Conservation (phyloP, 2,113 vertebrate species). For the Bettongia penicillata region DNA sequence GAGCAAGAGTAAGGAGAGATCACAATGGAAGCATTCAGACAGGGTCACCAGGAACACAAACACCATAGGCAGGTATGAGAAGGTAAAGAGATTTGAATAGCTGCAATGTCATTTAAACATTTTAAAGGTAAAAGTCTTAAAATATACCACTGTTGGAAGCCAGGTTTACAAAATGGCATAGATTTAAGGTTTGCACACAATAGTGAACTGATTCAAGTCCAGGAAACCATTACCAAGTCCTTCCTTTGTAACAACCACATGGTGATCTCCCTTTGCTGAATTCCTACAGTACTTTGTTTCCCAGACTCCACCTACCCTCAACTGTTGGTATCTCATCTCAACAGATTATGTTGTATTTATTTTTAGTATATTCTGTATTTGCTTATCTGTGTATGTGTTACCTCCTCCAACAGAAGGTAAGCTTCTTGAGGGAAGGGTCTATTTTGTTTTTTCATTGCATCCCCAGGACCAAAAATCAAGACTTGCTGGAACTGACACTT, state of each 20-base stretch:
- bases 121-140: conserved; percentile 35
- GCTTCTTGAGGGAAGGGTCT: background rate
- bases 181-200: background rate
- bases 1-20: background rate
- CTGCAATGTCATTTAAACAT: conserved; percentile 18
- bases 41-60: conserved; percentile 24
- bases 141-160: conserved; percentile 26
- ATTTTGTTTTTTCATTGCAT: background rate
- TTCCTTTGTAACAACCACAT: background rate
- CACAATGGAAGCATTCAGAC: background rate
- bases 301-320: background rate
- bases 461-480: no score
- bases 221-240: background rate
- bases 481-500: background rate
- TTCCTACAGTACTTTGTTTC: background rate
- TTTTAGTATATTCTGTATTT: no score
- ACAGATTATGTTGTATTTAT: background rate
- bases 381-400: no score
- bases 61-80: background rate
- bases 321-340: background rate
- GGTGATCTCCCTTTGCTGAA: background rate
- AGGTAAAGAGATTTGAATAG: background rate
- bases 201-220: background rate
- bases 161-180: conserved; percentile 6
- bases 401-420: background rate